Evolutionary conservation across 2,888 invertebrate species (phyloP), one percentile per base, ranked within the genome.

Genomic region (Drosophila falleni): DNA sequence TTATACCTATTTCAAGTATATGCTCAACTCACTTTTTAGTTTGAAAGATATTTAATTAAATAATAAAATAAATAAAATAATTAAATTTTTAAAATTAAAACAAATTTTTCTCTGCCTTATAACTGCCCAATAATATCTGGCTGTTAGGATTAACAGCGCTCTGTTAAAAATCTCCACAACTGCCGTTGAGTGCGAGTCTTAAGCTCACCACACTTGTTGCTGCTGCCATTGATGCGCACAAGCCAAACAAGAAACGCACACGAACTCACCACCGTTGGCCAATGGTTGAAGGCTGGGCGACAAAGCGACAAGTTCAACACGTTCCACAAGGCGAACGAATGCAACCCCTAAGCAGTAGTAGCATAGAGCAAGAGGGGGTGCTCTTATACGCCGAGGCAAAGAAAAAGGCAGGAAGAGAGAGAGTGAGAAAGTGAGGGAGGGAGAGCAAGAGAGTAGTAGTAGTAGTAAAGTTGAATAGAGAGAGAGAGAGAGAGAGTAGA

Each of bases 271-370:
- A 87, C 72, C 72, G 69, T 39, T 60, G 63, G 77, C 74, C 81
- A 89, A 88, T 84, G 83, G 83, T 74, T 83, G 89, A 80, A 77
- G 44, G 50, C 26, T 10, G 23, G 4, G 84, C 85, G 77, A 23
- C 85, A 86, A 84, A 73, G 87, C 89, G 75, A 89, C 89, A 81
- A 23, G 29, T 55, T 86, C 84, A 88, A 84, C 80, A 86, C 46
- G 31, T 35, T 76, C 65, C 66, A 71, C 80, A 73, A 19, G 49
- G 9, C 42, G 33, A 16, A 29, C 23, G 8, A 16, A 26, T 35
- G 29, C 54, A 62, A 68, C 69, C 74, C 75, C 78, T 62, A 67
- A 68, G 10, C 54, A 53, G 61, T 13, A 46, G 44, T 26, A 11
- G 39, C 5, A 5, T 29, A 9, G 3, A 6, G 16, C 9, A 13